Evolutionary conservation across 2,797 vertebrate genomes (phyloP).

Genomic region (Characodon lateralis): DNA sequence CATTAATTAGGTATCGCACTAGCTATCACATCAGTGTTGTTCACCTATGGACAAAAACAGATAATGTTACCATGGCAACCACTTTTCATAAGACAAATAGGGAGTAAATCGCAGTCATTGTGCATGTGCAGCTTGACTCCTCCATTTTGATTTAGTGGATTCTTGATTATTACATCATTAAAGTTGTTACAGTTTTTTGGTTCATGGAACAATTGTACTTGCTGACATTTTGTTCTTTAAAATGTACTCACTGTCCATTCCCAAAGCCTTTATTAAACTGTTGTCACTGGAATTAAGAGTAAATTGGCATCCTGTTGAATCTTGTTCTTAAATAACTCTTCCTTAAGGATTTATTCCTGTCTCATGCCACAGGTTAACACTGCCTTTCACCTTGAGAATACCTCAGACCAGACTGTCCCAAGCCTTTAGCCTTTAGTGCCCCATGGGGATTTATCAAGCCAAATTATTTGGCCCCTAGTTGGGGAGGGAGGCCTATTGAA

Average conservation of each 20-base stretch:
- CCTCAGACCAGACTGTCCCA: not conserved
- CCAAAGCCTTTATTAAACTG: not conserved
- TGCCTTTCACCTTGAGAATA: conserved; percentile 3
- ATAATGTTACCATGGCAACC: no score
- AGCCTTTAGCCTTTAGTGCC: not conserved
- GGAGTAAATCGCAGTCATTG: not conserved
- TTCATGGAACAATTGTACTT: not conserved
- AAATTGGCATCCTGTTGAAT: not conserved
- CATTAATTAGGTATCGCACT: not conserved
- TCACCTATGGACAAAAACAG: not conserved
- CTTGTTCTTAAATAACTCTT: not conserved
- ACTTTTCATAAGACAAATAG: not conserved
- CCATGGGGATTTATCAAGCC: not conserved
- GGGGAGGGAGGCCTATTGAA: not conserved
- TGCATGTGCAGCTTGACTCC: not conserved
- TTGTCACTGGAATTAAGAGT: not conserved
- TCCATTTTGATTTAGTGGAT: not conserved
- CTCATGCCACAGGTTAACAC: not conserved
- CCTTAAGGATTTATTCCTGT: not conserved
- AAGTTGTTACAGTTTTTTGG: not conserved
- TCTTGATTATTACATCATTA: not conserved
- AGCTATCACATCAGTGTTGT: no score
- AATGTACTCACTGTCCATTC: not conserved
- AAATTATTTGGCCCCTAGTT: not conserved
- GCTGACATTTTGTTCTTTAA: not conserved